A percentile compares a stretch with the other conserved stretches of the same genome.
Evolutionary conservation across 1,140 invertebrate species (phyloP).

Genomic region (Nephila pilipes): DNA sequence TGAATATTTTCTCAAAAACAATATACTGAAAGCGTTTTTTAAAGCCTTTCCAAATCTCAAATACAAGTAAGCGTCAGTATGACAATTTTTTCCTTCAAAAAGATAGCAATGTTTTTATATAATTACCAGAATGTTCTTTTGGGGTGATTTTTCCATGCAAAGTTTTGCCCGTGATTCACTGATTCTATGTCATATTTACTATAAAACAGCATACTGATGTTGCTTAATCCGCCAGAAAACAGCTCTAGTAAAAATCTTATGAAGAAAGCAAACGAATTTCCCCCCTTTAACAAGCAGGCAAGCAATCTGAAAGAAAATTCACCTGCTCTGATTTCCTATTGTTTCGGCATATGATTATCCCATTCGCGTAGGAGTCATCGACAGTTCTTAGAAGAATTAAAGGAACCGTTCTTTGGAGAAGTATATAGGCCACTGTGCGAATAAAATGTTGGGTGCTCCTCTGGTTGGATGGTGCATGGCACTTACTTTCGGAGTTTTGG

Average conservation of each 20-base stretch:
- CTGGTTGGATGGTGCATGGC: neutral
- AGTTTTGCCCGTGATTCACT: no score
- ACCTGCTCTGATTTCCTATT: neutral
- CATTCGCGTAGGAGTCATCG: neutral
- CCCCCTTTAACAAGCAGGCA: neutral
- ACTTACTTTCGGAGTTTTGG: constrained; percentile 1
- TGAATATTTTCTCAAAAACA: no score
- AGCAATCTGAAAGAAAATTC: neutral
- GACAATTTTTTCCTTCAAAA: no score
- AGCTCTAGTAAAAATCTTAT: neutral
- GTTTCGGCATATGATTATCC: neutral
- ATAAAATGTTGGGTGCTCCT: constrained; percentile 13
- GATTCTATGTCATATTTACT: no score
- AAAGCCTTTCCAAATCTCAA: no score
- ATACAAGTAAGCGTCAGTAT: no score
- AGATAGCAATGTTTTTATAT: no score
- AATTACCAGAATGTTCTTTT: no score
- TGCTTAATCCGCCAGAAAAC: neutral
- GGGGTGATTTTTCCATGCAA: no score
- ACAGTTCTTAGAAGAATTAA: neutral
- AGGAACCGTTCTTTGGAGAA: neutral
- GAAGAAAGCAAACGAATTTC: neutral
- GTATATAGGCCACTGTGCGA: constrained; percentile 2
- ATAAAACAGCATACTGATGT: no score
- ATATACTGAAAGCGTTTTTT: no score